Percentiles rank a stretch among this genome's conserved stretches.
These are phyloP conservation scores for Cyrtorhinus lividipennis DNA, from an alignment of 1,140 invertebrate genomes.

Conservation along the genomic window DNA sequence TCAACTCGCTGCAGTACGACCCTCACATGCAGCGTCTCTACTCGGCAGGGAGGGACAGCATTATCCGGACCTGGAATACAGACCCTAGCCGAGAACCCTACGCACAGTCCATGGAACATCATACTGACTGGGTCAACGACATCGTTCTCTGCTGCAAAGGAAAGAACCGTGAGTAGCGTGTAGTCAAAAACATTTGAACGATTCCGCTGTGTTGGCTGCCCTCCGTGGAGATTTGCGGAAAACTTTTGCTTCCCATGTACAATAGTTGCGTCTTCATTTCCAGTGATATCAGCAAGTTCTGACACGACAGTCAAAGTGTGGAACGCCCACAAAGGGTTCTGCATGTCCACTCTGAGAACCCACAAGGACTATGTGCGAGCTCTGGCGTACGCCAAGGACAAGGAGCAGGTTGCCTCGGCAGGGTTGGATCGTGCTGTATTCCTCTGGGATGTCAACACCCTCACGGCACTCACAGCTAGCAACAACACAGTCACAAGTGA, in stretches of 20 bases:
- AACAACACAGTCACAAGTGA: slow-evolving; percentile 98
- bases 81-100: slow-evolving; percentile 59
- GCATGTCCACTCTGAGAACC: slow-evolving; percentile 91
- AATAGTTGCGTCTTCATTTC: too few species aligned
- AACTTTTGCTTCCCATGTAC: neutral
- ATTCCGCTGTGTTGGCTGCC: neutral
- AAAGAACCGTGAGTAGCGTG: slow-evolving; percentile 75
- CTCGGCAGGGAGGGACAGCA: slow-evolving; percentile 94
- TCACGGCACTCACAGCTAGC: slow-evolving; percentile 91
- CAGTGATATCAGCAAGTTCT: slow-evolving; percentile 96
- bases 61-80: slow-evolving; percentile 91
- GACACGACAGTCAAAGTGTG: slow-evolving; percentile 99
- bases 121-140: slow-evolving; percentile 99
- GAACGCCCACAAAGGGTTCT: slow-evolving; percentile 99
- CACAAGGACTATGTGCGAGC: slow-evolving; percentile 99
- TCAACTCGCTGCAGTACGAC: slow-evolving; percentile 93
- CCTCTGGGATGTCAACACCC: slow-evolving; percentile 97
- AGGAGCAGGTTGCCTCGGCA: slow-evolving; percentile 93
- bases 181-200: slow-evolving; percentile 12
- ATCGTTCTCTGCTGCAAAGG: slow-evolving; percentile 94
- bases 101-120: slow-evolving; percentile 91
- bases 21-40: slow-evolving; percentile 74
- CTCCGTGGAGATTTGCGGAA: neutral
- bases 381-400: slow-evolving; percentile 94
- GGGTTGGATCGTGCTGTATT: slow-evolving; percentile 95